Percentiles rank a stretch among this genome's conserved stretches.
Evolutionary conservation across 2,113 vertebrate genomes (phyloP).

Genomic region (human (Homo sapiens)): DNA sequence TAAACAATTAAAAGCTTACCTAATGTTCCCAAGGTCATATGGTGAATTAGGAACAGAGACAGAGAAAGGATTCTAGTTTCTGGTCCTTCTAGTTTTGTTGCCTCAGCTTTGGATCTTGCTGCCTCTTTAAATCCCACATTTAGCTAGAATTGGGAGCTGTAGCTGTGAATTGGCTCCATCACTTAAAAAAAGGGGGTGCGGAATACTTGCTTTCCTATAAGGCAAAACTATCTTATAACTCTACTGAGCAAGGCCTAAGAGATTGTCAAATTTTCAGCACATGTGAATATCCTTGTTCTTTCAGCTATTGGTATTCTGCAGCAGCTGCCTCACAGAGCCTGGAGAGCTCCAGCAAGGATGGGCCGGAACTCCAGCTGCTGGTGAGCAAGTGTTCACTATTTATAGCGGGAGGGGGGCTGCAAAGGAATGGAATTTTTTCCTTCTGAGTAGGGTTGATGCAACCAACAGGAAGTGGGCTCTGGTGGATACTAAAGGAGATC

Average conservation of each 20-base stretch:
- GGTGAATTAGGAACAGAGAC: not conserved
- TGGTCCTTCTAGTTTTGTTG: not conserved
- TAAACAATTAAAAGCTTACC: not conserved
- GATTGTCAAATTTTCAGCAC: not conserved
- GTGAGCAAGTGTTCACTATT: slow-evolving; percentile 70
- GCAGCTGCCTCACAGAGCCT: not conserved
- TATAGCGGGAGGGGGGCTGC: slow-evolving; percentile 34
- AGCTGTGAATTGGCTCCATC: not conserved
- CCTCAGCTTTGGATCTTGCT: not conserved
- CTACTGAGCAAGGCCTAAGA: not conserved
- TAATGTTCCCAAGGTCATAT: not conserved
- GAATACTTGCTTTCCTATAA: not conserved
- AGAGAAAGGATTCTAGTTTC: slow-evolving; percentile 13
- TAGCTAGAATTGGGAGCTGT: not conserved
- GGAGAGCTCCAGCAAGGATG: not conserved
- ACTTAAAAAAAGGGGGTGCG: not conserved
- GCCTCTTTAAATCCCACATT: not conserved
- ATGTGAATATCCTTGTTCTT: not conserved
- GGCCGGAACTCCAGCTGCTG: slow-evolving; percentile 60
- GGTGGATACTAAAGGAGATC: not conserved
- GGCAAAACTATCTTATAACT: not conserved
- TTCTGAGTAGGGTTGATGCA: slow-evolving; percentile 9
- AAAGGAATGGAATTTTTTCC: slow-evolving; percentile 34
- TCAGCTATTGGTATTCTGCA: not conserved
- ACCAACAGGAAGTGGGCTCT: slow-evolving; percentile 30